Percentiles rank a stretch among this genome's conserved stretches.
phyloP scores from a whole-genome alignment of 2,888 invertebrate genomes.

The Apamea sordens region DNA sequence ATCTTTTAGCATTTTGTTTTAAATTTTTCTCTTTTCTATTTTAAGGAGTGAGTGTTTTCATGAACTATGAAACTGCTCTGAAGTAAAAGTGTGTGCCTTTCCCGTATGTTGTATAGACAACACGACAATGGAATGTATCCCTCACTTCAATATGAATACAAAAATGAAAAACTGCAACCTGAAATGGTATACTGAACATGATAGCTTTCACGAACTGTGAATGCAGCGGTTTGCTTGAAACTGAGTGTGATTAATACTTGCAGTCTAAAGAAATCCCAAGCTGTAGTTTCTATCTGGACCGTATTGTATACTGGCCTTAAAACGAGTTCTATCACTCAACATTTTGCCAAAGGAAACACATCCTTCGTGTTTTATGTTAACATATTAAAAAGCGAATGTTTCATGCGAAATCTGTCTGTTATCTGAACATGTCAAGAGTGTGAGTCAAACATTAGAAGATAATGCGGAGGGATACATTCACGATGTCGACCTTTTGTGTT shows the following conservation, averaged over 20 bases:
- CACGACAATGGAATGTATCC: constrained; percentile 64
- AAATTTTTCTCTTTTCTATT: constrained; percentile 49
- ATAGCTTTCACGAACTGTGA: constrained; percentile 41
- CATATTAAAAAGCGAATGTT: constrained; percentile 29
- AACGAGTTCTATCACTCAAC: constrained; percentile 11
- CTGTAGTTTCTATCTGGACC: constrained; percentile 6
- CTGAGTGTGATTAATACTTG: constrained; percentile 52
- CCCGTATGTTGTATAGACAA: constrained; percentile 60
- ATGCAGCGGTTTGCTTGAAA: constrained; percentile 37
- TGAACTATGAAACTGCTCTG: constrained; percentile 61
- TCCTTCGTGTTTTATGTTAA: constrained; percentile 18
- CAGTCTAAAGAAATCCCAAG: constrained; percentile 24
- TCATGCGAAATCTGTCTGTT: constrained; percentile 36
- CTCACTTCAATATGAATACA: constrained; percentile 46
- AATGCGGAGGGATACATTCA: constrained; percentile 62
- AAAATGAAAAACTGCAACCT: constrained; percentile 40
- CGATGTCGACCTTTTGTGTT: constrained; percentile 60
- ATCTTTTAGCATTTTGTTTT: constrained; percentile 58
- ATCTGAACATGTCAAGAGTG: constrained; percentile 35
- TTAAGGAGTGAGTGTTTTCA: constrained; percentile 60
- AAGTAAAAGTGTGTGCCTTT: constrained; percentile 68
- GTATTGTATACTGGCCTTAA: constrained; percentile 1
- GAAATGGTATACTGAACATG: constrained; percentile 29
- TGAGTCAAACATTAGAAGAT: constrained; percentile 41
- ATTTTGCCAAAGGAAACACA: constrained; percentile 20